Base-by-base conservation (phyloP, 2,888 invertebrate genomes). In the Labia minor region DNA sequence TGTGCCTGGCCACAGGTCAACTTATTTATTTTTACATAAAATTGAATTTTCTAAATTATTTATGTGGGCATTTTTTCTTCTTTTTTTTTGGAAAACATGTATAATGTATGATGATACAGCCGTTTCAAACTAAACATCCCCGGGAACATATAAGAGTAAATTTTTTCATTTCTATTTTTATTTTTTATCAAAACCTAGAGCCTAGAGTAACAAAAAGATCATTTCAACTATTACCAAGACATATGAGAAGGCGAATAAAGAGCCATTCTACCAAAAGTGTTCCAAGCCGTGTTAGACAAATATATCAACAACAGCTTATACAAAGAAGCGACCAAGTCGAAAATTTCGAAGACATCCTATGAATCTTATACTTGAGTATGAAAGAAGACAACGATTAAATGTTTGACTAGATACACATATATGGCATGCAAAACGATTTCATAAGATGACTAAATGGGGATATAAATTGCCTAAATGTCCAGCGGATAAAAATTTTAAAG, bases 381-480 rank as follows among this genome's bases (percentile, higher is more conserved):
- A 83, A 66, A 82, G 91, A 63, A 81, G 97, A 4, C 87, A 91
- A 75, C 81, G 82, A 63, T 80, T 80, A n/a, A 80, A 85, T 73
- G 77, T 81, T 63, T 98, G 98, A 98, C 78, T 98, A 26, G 95
- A 96, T 78, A 98, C 96, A 0, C 99, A 99, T 76, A 90, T 99
- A 71, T 99, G 99, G 99, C 97, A 98, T 81, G 97, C 98, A 0
- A 98, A 98, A 78, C 84, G 92, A 66, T 97, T 96, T 77, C 90
- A 92, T 74, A 95, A 95, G 90, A 78, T 82, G 0, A 81, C 87
- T 66, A 84, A 86, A 70, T 97, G 95, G 94, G 90, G 91, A 0
- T 89, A 89, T 74, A 87, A 86, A 70, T 76, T 97, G 37, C 87
- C 96, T 0, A 77, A 85, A 71, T 82, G 86, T 66, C 88, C 95